Conservation (phyloP, 2,113 vertebrate genomes). For the Elephas maximus region DNA sequence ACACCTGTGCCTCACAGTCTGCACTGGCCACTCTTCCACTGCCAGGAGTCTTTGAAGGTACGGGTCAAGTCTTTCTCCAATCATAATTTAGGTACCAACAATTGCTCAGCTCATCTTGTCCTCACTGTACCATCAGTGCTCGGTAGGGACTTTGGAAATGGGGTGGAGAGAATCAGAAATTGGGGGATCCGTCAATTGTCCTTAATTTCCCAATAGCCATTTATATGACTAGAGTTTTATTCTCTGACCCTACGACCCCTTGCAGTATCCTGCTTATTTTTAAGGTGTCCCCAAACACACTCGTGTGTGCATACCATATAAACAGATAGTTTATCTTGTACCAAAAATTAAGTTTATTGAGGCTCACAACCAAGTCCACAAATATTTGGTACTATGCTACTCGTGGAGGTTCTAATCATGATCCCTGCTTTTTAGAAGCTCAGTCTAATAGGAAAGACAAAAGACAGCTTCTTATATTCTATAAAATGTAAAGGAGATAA, state of each 20-base stretch:
- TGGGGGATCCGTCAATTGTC: background rate
- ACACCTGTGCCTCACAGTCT: slow-evolving; percentile 81
- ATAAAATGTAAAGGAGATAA: background rate
- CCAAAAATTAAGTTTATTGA: background rate
- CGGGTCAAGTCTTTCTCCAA: slow-evolving; percentile 53
- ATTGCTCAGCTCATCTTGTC: background rate
- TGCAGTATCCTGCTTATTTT: background rate
- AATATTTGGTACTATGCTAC: background rate
- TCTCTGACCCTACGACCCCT: background rate
- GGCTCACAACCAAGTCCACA: background rate
- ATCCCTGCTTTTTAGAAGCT: background rate
- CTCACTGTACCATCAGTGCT: background rate
- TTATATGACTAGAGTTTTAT: background rate
- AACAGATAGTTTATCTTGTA: background rate
- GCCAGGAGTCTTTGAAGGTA: slow-evolving; percentile 43
- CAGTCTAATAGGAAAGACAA: background rate
- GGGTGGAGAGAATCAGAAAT: background rate
- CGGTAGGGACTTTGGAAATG: background rate
- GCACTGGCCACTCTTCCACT: slow-evolving; percentile 72
- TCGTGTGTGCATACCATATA: background rate
- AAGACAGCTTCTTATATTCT: background rate
- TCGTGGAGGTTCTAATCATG: background rate
- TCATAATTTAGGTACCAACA: background rate
- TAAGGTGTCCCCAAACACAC: background rate
- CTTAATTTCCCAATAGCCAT: background rate